Percentiles rank a stretch among this genome's conserved stretches.
phyloP scores from a whole-genome alignment of 2,888 invertebrate species.

The Saturnia pavonia region DNA sequence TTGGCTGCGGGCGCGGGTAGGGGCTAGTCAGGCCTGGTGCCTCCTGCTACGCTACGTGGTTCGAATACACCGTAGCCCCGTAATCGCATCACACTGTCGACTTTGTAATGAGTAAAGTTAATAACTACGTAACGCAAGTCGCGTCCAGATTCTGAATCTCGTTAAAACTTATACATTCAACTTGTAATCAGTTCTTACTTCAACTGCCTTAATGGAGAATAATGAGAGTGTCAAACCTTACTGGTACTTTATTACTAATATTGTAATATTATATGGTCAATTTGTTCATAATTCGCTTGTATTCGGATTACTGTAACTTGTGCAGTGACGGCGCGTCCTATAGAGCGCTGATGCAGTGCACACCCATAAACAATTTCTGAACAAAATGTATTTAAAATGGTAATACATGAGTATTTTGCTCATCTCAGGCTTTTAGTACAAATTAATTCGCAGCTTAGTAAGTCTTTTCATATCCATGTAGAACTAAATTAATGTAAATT shows the following conservation, averaged over 20 bases:
- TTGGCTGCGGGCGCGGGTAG: constrained; percentile 76
- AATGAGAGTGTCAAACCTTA: background rate
- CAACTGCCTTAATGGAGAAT: background rate
- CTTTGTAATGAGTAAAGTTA: constrained; percentile 82
- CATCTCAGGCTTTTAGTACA: too few species aligned
- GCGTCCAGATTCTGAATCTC: constrained; percentile 68
- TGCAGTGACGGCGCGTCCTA: too few species aligned
- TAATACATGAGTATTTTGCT: too few species aligned
- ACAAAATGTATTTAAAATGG: too few species aligned
- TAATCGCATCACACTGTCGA: constrained; percentile 68
- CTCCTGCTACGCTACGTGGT: constrained; percentile 66
- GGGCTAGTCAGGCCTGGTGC: background rate
- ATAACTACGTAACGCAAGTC: constrained; percentile 72
- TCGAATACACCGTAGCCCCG: constrained; percentile 63
- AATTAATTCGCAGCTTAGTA: too few species aligned
- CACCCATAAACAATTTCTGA: too few species aligned
- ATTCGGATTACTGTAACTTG: too few species aligned
- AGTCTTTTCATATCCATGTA: too few species aligned
- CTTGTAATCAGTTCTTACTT: constrained; percentile 20
- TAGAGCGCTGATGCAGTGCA: too few species aligned
- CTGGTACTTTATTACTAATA: background rate
- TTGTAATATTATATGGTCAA: too few species aligned
- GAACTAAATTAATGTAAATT: too few species aligned
- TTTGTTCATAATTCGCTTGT: too few species aligned
- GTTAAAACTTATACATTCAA: constrained; percentile 58